A percentile compares a stretch with the other conserved stretches of the same genome.
Conservation (phyloP, 2,888 invertebrate species). For the Perithous albicinctus region DNA sequence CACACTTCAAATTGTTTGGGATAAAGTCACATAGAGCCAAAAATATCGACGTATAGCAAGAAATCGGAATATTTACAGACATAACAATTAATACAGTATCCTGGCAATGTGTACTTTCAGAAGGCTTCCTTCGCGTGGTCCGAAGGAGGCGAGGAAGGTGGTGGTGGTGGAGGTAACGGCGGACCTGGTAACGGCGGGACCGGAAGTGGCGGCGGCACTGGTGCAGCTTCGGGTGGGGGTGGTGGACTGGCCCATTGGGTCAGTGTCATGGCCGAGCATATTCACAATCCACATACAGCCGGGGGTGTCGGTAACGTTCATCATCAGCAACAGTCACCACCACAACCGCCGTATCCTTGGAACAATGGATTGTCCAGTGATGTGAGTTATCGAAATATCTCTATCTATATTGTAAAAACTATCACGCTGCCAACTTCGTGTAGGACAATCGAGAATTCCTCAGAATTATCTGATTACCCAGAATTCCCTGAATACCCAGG, state of each 20-base stretch:
- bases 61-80: slow-evolving; percentile 52
- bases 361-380: slow-evolving; percentile 83
- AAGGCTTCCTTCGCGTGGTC: slow-evolving; percentile 86
- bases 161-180: slow-evolving; percentile 85
- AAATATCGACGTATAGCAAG: slow-evolving; percentile 11
- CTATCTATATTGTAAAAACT: too few species aligned
- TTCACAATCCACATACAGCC: slow-evolving; percentile 92
- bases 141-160: slow-evolving; percentile 86
- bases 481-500: too few species aligned
- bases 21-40: too few species aligned
- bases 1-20: too few species aligned
- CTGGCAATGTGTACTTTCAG: slow-evolving; percentile 80
- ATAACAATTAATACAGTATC: slow-evolving; percentile 72
- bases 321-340: slow-evolving; percentile 83
- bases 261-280: slow-evolving; percentile 98
- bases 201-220: slow-evolving; percentile 85
- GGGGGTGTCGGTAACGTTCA: slow-evolving; percentile 87
- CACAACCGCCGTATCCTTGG: slow-evolving; percentile 83
- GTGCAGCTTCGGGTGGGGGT: slow-evolving; percentile 82
- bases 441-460: too few species aligned
- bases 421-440: too few species aligned
- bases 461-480: too few species aligned
- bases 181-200: slow-evolving; percentile 85
- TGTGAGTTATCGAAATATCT: slow-evolving; percentile 77
- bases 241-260: slow-evolving; percentile 96